Evolutionary conservation across 2,888 invertebrate species (phyloP), one percentile per base, ranked within the genome.

Genomic region (Gari tellinella): DNA sequence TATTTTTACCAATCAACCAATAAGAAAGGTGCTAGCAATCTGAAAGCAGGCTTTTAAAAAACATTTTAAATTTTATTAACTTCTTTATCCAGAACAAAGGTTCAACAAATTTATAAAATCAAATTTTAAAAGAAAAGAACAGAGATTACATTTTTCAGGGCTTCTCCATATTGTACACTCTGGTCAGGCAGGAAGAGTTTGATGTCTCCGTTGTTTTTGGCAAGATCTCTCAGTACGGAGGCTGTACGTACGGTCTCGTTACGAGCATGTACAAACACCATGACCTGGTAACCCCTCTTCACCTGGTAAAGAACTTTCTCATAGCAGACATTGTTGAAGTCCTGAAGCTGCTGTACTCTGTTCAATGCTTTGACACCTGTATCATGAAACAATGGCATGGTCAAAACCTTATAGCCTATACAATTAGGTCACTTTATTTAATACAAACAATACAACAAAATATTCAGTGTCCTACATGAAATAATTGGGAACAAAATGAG

Each of bases 181-280:
- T 88, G 84, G 14, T 88, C 81, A 2, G 90, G 81, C 8, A 72
- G 61, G 77, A 92, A 91, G 56, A 84, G 70, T 14, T 53, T 48
- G 19, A 86, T 85, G 19, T 91, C 89, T 5, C 91, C 91, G 37
- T 84, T 82, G 65, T 90, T 90, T 64, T 90, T 90, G 31, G 91
- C 90, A 74, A 95, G 92, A 85, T 98, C 97, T 70, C 95, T 95
- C 1, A 99, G 92, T 2, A 95, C 94, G 85, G 95, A 95, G 0
- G 99, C 99, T 0, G 97, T 97, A 62, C 96, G 94, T 38, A 96
- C 95, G 0, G 99, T 99, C 12, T 98, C 97, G 93, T 99, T 99
- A 26, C 99, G 94, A 0, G 99, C 98, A 92, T 99, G 99, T 0
- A 99, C 99, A 92, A 99, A 99, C 0, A 99, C 97, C 97, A 99